Evolutionary conservation across 1,140 invertebrate species (phyloP).

Genomic region (Drosophila oshimai): DNA sequence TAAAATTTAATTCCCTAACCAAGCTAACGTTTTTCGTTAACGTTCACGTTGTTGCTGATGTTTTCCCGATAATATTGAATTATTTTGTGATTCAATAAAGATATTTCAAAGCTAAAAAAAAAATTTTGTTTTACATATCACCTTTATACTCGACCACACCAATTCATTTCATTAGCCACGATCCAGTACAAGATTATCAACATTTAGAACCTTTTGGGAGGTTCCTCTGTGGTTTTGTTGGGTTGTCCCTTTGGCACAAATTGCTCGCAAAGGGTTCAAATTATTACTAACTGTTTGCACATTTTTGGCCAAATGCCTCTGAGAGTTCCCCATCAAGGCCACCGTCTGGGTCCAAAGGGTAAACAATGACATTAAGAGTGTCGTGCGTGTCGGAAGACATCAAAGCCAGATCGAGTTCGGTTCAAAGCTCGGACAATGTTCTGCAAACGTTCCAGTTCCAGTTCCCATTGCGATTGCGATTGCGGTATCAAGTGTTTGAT

Average conservation of each 20-base stretch:
- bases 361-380: conserved; percentile 41
- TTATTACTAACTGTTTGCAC: conserved; percentile 20
- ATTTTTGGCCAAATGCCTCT: conserved; percentile 20
- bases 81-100: too few species aligned
- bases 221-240: background rate
- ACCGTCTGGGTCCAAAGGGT: conserved; percentile 3
- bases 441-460: conserved; percentile 11
- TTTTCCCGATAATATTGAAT: too few species aligned
- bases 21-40: too few species aligned
- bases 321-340: conserved; percentile 13
- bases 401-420: conserved; percentile 41
- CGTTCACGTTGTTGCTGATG: too few species aligned
- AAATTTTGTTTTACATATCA: too few species aligned
- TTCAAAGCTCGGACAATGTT: background rate
- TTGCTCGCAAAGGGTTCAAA: background rate
- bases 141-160: too few species aligned
- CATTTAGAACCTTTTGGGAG: too few species aligned
- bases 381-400: conserved; percentile 69
- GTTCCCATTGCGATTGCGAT: conserved; percentile 23
- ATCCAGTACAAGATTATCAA: too few species aligned
- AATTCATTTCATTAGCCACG: too few species aligned
- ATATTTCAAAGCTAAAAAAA: too few species aligned
- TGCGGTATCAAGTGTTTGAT: conserved; percentile 62
- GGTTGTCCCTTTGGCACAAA: background rate
- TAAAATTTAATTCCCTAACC: too few species aligned